phyloP scores from a whole-genome alignment of 2,797 vertebrate genomes.

The Paedocypris micromegethes region DNA sequence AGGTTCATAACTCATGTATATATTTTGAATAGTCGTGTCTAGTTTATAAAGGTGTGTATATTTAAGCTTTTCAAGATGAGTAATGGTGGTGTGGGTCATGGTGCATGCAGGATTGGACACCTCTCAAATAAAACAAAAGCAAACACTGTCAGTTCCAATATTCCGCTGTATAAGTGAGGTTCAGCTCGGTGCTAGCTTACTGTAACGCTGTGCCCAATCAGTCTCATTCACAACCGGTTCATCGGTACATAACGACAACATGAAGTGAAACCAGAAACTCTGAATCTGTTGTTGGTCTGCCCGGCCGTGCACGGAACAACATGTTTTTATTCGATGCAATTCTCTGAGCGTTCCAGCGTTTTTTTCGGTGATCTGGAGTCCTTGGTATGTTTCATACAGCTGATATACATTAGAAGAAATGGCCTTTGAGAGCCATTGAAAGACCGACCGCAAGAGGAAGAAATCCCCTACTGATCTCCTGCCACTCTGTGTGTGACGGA shows the following conservation, averaged over 20 bases:
- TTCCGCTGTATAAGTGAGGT: slow-evolving; percentile 8
- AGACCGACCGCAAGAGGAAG: slow-evolving; percentile 69
- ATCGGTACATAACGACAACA: background rate
- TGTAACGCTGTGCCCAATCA: slow-evolving; percentile 19
- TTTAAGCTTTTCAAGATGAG: slow-evolving; percentile 65
- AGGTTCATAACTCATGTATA: slow-evolving; percentile 57
- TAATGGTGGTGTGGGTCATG: slow-evolving; percentile 57
- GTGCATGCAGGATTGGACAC: slow-evolving; percentile 50
- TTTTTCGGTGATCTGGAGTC: slow-evolving; percentile 57
- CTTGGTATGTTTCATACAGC: slow-evolving; percentile 70
- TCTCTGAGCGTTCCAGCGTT: slow-evolving; percentile 63
- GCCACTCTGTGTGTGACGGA: slow-evolving; percentile 62
- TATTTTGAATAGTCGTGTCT: slow-evolving; percentile 64
- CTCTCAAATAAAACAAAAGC: slow-evolving; percentile 55
- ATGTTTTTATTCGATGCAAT: slow-evolving; percentile 23
- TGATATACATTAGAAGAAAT: slow-evolving; percentile 73
- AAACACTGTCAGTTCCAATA: slow-evolving; percentile 28
- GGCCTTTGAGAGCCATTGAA: slow-evolving; percentile 65
- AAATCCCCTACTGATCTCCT: slow-evolving; percentile 65
- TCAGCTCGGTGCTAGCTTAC: slow-evolving; percentile 12
- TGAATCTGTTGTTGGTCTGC: slow-evolving; percentile 40
- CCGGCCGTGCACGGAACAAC: background rate
- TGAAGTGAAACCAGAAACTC: slow-evolving; percentile 38
- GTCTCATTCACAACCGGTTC: slow-evolving; percentile 25
- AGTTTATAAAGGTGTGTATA: slow-evolving; percentile 60